Evolutionary conservation across 2,113 vertebrate species (phyloP), one percentile per base, ranked within the genome.

Genomic region (Passer montanus): DNA sequence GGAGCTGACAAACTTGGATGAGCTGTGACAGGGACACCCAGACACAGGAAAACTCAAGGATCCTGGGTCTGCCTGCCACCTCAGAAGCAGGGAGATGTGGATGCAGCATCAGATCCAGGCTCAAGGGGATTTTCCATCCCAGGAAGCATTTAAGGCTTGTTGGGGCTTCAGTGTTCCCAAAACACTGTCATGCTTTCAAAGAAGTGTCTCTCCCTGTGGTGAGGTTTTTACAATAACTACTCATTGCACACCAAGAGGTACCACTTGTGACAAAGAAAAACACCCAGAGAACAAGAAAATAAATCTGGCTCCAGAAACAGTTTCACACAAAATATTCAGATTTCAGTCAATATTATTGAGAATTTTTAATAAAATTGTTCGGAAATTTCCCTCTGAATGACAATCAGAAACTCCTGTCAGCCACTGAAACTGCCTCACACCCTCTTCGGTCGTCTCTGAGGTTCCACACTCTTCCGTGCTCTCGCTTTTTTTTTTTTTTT

Each of bases 61-160:
- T 37, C 20, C 20, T 13, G 37, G 7, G 8, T 46, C 26, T 69
- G 14, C 22, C 30, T 43, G 10, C 12, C 18, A 7, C 24, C 49
- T 58, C 18, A 47, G 49, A 58, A 52, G 7, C 66, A 72, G 49
- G n/a, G 28, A 77, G 26, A 53, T 55, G n/a, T 1, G 3, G 52
- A 18, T 7, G 28, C 0, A 0, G 10, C 9, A 4, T 33, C 1
- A 1, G 2, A 70, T 77, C 16, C 0, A 0, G 10, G 21, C 6
- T 78, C 23, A 35, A 30, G 31, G 26, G 10, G 7, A 39, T 75
- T 91, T 82, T 60, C 41, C 4, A 3, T 47, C 26, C 35, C 62
- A 75, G 39, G 8, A 19, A 79, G 10, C 17, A 20, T 0, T 55
- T 15, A 35, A 90, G 16, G 14, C 6, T 66, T 84, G 4, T 9